Base-by-base conservation (phyloP, 2,797 vertebrate genomes). In the Silurus lanzhouensis region DNA sequence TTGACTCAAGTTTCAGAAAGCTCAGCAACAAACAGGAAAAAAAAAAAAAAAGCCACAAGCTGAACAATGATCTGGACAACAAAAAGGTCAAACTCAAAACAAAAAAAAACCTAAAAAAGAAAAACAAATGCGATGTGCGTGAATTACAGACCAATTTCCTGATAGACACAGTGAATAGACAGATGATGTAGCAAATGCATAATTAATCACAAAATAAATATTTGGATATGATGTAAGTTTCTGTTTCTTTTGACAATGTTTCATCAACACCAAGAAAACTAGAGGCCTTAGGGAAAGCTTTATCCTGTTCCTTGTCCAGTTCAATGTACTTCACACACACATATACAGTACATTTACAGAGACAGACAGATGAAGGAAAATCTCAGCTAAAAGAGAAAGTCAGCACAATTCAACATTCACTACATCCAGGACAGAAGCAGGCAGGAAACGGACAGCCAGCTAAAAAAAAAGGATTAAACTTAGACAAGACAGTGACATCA, bases 11-110 rank as follows among this genome's bases (percentile, higher is more conserved):
- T 90, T 85, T 88, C 81, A 88, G 55, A 87, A 85, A 86, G 79
- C 92, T 82, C 76, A 89, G 84, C 79, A 63, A 63, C 71, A 82
- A 71, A 89, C n/a, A 13, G 57, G 57, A 64, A 12, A 82, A 85
- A 88, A 66, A 38, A 38, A 38, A 38, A 38, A 38, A 38, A 38
- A 38, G 80, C 58, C 66, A 81, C 4, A 92, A 92, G 91, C 90
- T 85, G 89, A 85, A 93, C 91, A 94, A 87, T 92, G 93, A 95
- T 89, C 93, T 95, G 93, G 93, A 95, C 93, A 92, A 86, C 61
- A 83, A 68, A 79, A 68, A 55, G 38, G 1, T 46, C 31, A 75
- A 85, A 22, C 10, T 52, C 1, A 52, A 52, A 52, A 52, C 1
- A 52, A 52, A 10, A 7, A 52, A 52, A 52, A 52, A 9, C 9